phyloP scores from a whole-genome alignment of 2,797 vertebrate genomes.

The Phrynocephalus forsythii region DNA sequence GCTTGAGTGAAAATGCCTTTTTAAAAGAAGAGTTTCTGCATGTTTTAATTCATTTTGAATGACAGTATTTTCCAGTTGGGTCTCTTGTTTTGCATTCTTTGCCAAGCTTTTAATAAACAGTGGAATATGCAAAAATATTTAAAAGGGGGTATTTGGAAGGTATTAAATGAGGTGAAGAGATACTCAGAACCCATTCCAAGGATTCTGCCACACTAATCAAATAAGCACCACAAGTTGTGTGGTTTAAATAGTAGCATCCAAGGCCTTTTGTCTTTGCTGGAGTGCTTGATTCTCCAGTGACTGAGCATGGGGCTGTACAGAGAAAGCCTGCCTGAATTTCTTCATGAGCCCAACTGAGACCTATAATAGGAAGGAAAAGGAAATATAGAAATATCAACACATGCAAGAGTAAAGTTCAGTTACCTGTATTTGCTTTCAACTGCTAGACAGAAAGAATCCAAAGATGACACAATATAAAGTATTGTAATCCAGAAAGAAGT shows the following conservation, averaged over 20 bases:
- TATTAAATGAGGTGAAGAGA: conserved; percentile 20
- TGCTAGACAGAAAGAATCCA: background rate
- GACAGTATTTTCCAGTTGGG: conserved; percentile 6
- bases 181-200: conserved; percentile 17
- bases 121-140: background rate
- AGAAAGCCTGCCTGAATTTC: conserved; percentile 2
- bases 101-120: background rate
- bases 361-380: conserved; percentile 39
- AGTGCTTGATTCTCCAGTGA: background rate
- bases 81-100: conserved; percentile 33
- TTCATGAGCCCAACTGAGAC: conserved; percentile 35
- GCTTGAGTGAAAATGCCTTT: background rate
- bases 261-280: background rate
- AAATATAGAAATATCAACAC: background rate
- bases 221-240: background rate
- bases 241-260: conserved; percentile 17
- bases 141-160: background rate
- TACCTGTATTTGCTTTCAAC: background rate
- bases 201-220: conserved; percentile 32
- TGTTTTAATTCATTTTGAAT: background rate
- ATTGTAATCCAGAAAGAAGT: background rate
- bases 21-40: background rate
- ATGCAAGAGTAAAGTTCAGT: accelerated
- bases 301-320: background rate
- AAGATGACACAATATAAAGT: background rate